A percentile compares a stretch with the other conserved stretches of the same genome.
phyloP scores from a whole-genome alignment of 2,888 invertebrate genomes.

The Sylvicola fuscatus region DNA sequence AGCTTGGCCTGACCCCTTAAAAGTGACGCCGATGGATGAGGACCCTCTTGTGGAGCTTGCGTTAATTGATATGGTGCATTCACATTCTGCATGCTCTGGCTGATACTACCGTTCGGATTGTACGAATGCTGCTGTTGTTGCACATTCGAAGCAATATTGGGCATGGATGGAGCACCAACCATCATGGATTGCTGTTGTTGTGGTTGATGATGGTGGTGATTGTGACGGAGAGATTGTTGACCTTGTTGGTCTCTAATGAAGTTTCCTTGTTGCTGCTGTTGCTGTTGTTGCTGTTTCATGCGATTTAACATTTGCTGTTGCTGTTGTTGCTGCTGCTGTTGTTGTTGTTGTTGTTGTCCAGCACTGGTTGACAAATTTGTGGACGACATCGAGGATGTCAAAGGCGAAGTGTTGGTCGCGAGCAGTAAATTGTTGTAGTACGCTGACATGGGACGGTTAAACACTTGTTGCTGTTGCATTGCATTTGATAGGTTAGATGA shows the following conservation, averaged over 20 bases:
- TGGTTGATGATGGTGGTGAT: slow-evolving; percentile 8
- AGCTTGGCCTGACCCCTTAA: slow-evolving; percentile 38
- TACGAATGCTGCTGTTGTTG: slow-evolving; percentile 15
- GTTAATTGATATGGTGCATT: neutral
- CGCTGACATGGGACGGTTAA: slow-evolving; percentile 23
- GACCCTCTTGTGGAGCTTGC: slow-evolving; percentile 15
- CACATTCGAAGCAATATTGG: slow-evolving; percentile 19
- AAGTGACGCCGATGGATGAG: slow-evolving; percentile 9
- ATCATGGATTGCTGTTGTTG: slow-evolving; percentile 21
- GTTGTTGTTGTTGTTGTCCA: slow-evolving; percentile 17
- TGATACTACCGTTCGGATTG: neutral
- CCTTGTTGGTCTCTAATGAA: slow-evolving; percentile 16
- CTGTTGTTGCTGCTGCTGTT: slow-evolving; percentile 24
- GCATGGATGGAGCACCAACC: slow-evolving; percentile 22
- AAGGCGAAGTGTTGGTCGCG: slow-evolving; percentile 13
- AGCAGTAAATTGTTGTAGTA: slow-evolving; percentile 16
- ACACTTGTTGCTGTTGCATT: slow-evolving; percentile 8
- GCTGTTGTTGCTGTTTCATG: slow-evolving; percentile 8
- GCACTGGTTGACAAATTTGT: slow-evolving; percentile 7
- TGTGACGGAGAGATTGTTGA: slow-evolving; percentile 9
- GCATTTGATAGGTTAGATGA: slow-evolving; percentile 6
- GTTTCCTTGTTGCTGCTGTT: slow-evolving; percentile 12
- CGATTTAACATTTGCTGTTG: slow-evolving; percentile 13
- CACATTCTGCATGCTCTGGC: neutral
- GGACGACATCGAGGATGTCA: slow-evolving; percentile 14